Evolutionary conservation across 2,888 invertebrate genomes (phyloP), one percentile per base, ranked within the genome.

Genomic region (Drosophila hamatofila): DNA sequence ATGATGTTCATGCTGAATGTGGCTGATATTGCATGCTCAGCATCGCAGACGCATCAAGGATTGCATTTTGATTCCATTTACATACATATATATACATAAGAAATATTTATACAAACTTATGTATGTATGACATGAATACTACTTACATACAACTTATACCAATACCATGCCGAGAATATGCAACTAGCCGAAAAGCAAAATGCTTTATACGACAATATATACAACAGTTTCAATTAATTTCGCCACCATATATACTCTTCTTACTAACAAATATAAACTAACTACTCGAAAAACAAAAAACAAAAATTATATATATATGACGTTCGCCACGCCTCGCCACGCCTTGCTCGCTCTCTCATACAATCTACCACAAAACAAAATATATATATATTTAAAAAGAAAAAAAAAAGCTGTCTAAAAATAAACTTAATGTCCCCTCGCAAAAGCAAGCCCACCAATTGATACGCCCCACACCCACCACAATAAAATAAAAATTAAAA

Each of bases 321-420:
- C 52, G 60, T 67, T 78, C 63, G 59, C 62, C 65, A 75, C 52
- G 61, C 60, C 80, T 77, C 65, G 78, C 67, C 81, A 86, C 72
- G 84, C 85, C 85, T 85, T 79, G 85, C 88, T 88, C 88, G 77
- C 74, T 77, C 81, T 74, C 66, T 62, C 67, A 72, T 61, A 56
- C 66, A 55, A 73, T 39, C 51, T 52, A 70, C 72, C 41, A 44
- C 48, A 57, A 63, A 58, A 64, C 30, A 35, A 35, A 49, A 16
- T 37, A 60, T 18, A 35, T 8, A 30, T n/a, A 16, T 21, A 23
- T 21, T 21, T 23, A 23, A 33, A 52, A 30, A 21, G 7, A 37
- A 52, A n/a, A 9, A 52, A n/a, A 9, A 25, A 37, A 54, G 1
- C 7, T 39, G 56, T 72, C 56, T 68, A 69, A 68, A 75, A 59